phyloP scores from a whole-genome alignment of 2,113 vertebrate genomes.

The Recurvirostra avosetta region DNA sequence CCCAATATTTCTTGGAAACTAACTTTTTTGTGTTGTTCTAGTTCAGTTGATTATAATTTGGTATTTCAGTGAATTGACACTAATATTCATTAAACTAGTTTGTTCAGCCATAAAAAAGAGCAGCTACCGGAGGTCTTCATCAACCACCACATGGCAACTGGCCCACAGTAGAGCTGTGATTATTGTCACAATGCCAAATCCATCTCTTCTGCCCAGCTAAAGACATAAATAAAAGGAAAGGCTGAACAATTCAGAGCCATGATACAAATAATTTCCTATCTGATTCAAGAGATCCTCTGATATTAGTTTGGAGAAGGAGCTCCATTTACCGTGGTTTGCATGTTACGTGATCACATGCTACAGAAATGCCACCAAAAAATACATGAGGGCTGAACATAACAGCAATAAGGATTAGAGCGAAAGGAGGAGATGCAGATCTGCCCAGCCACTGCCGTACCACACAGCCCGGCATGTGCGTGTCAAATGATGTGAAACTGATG shows the following conservation, averaged over 20 bases:
- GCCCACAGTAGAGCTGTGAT: background rate
- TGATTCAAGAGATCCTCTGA: background rate
- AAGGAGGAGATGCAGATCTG: background rate
- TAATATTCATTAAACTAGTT: slow-evolving; percentile 10
- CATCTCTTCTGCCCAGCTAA: background rate
- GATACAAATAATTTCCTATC: background rate
- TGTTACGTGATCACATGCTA: background rate
- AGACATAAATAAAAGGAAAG: background rate
- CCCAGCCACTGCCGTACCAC: background rate
- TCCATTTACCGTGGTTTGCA: background rate
- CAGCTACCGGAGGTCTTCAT: background rate
- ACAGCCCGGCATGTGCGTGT: rapidly evolving
- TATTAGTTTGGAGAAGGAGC: background rate
- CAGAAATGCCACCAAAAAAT: background rate
- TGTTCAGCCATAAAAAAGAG: background rate
- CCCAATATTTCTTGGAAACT: background rate
- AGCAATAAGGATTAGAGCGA: background rate
- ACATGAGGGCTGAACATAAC: background rate
- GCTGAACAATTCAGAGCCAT: background rate
- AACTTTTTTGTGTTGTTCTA: background rate
- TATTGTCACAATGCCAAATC: background rate
- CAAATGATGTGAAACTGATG: background rate
- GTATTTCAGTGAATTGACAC: slow-evolving; percentile 13
- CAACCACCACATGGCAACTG: background rate
- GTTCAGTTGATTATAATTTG: slow-evolving; percentile 17